These are phyloP conservation scores for Magallana gigas DNA, from an alignment of 1,140 invertebrate genomes.

Conservation along the genomic window DNA sequence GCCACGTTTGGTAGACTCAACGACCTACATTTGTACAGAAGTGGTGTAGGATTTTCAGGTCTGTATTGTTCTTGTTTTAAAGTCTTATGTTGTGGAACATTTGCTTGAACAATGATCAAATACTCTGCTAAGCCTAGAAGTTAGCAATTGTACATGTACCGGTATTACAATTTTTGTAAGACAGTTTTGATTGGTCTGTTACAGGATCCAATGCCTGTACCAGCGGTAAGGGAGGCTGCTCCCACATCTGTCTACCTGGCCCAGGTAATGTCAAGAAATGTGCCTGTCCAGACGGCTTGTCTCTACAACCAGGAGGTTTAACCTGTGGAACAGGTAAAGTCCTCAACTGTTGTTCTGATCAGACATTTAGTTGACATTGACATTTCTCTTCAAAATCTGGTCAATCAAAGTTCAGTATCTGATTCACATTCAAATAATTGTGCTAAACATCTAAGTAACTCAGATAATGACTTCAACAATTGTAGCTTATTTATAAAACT, in stretches of 20 bases:
- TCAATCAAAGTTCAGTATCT: too few relatives aligned
- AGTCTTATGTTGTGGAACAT: too few relatives aligned
- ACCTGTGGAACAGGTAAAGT: constrained; percentile 83
- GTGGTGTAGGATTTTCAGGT: constrained; percentile 60
- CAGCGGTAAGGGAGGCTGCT: constrained; percentile 87
- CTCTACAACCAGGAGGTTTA: constrained; percentile 86
- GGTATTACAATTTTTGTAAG: too few relatives aligned
- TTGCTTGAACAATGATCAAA: too few relatives aligned
- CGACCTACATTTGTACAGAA: constrained; percentile 65
- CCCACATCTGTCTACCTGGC: constrained; percentile 94
- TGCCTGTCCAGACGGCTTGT: constrained; percentile 89
- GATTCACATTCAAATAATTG: too few relatives aligned
- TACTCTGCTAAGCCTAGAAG: too few relatives aligned
- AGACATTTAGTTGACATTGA: too few relatives aligned
- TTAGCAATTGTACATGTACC: too few relatives aligned
- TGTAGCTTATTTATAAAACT: too few relatives aligned
- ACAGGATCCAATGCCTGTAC: constrained; percentile 65
- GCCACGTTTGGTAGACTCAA: constrained; percentile 63
- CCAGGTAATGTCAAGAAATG: constrained; percentile 83
- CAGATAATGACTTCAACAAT: too few relatives aligned
- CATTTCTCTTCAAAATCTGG: too few relatives aligned
- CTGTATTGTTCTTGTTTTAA: background rate
- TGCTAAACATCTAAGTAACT: too few relatives aligned
- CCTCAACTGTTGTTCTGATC: background rate
- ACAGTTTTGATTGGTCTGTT: background rate